These are phyloP conservation scores for Danio tinwini DNA, from an alignment of 2,797 vertebrate genomes.

Conservation along the genomic window DNA sequence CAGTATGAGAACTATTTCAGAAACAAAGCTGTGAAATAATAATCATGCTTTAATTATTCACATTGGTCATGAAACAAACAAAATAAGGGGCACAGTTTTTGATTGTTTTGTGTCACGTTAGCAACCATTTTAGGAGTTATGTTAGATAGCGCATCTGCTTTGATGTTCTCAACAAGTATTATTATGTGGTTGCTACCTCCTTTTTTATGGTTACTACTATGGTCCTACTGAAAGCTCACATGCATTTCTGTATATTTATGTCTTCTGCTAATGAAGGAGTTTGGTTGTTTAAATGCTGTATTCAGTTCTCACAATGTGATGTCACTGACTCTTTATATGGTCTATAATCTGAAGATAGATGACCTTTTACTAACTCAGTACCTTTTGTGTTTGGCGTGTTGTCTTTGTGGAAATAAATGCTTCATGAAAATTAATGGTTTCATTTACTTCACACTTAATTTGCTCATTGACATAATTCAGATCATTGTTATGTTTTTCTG, in stretches of 20 bases:
- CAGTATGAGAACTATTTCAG: neutral
- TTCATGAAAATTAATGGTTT: neutral
- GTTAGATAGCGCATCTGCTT: neutral
- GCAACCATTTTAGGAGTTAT: conserved; percentile 4
- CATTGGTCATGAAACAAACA: neutral
- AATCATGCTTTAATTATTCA: conserved; percentile 1
- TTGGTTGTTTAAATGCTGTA: conserved; percentile 4
- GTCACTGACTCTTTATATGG: conserved; percentile 36
- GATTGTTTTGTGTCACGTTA: conserved; percentile 6
- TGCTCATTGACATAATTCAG: neutral
- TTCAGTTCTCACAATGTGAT: conserved; percentile 37
- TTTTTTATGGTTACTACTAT: neutral
- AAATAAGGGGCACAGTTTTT: neutral
- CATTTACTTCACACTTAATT: conserved; percentile 20
- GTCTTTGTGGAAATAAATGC: conserved; percentile 26
- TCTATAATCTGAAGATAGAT: conserved; percentile 26
- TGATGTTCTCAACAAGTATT: conserved; percentile 2
- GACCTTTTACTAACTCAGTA: conserved; percentile 12
- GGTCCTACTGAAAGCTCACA: conserved; percentile 1
- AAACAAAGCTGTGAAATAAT: neutral
- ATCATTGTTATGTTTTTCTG: neutral
- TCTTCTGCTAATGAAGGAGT: conserved; percentile 10
- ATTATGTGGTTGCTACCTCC: conserved; percentile 32
- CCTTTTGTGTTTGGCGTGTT: conserved; percentile 31
- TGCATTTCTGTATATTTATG: conserved; percentile 20